Conservation (phyloP, 2,888 invertebrate genomes). For the Ellobium chinense region DNA sequence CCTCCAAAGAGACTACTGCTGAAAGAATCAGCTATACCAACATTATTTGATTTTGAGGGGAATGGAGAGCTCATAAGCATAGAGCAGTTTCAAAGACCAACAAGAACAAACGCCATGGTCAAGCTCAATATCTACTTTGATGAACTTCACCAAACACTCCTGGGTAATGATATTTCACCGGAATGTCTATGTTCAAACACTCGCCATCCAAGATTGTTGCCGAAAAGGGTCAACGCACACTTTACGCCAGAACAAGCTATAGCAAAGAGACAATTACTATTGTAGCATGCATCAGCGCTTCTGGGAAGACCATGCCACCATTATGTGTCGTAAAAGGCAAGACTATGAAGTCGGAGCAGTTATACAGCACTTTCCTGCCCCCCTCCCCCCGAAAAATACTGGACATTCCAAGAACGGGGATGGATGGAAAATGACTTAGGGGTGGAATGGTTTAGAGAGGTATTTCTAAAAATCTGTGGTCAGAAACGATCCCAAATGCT, state of each 20-base stretch:
- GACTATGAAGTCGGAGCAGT: conserved; percentile 48
- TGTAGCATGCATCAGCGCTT: conserved; percentile 52
- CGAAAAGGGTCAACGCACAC: neutral
- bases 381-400: conserved; percentile 47
- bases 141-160: too few relatives aligned
- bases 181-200: too few relatives aligned
- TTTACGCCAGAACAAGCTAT: neutral
- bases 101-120: too few relatives aligned
- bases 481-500: conserved; percentile 58
- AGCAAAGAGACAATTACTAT: conserved; percentile 32
- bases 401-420: conserved; percentile 54
- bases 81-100: too few relatives aligned
- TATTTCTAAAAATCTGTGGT: conserved; percentile 56
- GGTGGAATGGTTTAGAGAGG: conserved; percentile 55
- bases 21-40: too few relatives aligned
- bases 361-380: conserved; percentile 47
- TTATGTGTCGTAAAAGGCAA: conserved; percentile 56
- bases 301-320: conserved; percentile 52
- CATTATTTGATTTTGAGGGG: too few relatives aligned
- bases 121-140: too few relatives aligned
- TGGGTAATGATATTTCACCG: too few relatives aligned
- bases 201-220: neutral
- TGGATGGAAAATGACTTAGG: conserved; percentile 59
- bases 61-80: too few relatives aligned
- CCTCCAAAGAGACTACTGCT: too few relatives aligned